phyloP scores from a whole-genome alignment of 2,797 vertebrate genomes.

The Scolopax rusticola region DNA sequence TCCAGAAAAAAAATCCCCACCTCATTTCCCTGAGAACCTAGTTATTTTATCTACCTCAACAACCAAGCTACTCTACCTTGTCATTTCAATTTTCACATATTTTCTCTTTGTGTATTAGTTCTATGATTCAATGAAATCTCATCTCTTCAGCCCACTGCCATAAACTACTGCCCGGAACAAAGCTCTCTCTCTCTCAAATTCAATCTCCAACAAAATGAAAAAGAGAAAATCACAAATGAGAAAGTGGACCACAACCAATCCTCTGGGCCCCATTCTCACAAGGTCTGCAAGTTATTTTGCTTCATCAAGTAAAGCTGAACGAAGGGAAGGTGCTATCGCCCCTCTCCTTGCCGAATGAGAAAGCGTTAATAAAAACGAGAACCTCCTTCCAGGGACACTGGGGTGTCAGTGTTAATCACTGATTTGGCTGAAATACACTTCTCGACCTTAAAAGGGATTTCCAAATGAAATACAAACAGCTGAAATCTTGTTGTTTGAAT shows the following conservation, averaged over 20 bases:
- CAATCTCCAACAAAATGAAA: conserved; percentile 79
- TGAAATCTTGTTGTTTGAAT: neutral
- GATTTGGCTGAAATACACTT: neutral
- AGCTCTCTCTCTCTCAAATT: conserved; percentile 72
- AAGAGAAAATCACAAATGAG: conserved; percentile 67
- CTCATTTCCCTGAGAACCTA: conserved; percentile 68
- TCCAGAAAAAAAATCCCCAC: conserved; percentile 33
- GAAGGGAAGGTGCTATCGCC: neutral
- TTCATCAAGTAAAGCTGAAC: conserved; percentile 35
- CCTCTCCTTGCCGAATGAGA: neutral
- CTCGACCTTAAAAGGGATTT: neutral
- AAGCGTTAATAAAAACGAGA: conserved; percentile 39
- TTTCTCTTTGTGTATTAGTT: conserved; percentile 75
- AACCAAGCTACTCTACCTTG: conserved; percentile 75
- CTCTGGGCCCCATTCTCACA: conserved; percentile 33
- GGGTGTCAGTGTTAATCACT: neutral
- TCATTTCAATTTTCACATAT: conserved; percentile 80
- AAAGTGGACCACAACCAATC: conserved; percentile 67
- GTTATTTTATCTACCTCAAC: conserved; percentile 75
- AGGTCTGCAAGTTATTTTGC: conserved; percentile 53
- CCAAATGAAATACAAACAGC: neutral
- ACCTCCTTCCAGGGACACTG: neutral
- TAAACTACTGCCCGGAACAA: conserved; percentile 72
- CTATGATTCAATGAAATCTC: conserved; percentile 74
- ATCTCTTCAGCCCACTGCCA: conserved; percentile 72